Evolutionary conservation across 1,140 invertebrate genomes (phyloP), one percentile per base, ranked within the genome.

Genomic region (Heterodera schachtii): DNA sequence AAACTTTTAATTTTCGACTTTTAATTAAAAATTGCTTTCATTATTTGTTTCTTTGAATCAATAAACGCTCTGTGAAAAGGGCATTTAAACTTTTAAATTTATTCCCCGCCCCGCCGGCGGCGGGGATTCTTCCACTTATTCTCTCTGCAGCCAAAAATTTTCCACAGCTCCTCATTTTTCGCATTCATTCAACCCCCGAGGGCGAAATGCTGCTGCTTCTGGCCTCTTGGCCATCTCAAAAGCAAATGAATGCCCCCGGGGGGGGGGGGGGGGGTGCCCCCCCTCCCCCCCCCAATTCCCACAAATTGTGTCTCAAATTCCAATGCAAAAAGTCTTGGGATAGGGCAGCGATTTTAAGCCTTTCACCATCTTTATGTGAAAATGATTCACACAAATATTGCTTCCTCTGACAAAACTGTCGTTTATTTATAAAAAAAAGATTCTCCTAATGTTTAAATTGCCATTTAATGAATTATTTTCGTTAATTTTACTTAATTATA

Each of bases 81-180:
- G 11, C 49, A 64, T 64, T 64, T 13, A 64, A 64, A 64, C 57
- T 64, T 64, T 64, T 8, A 52, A 19, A 64, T 64, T 64, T 64
- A 16, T 71, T 71, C 49, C 49, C 49, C 11, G 6, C 49, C 49
- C 49, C 49, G 6, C 19, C 69, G 69, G 41, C 69, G 69, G 41
- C 41, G n/a, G 67, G 43, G 31, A 43, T 46, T 21, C 21, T 46
- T 41, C 69, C 31, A 71, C 44, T 71, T 71, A 46, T 71, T 46
- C 69, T 19, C 44, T 7, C 67, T 16, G 67, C 67, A 5, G 43
- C 6, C 11, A 4, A 9, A 71, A 71, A 71, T 71, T 71, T 46
- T 21, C 57, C 57, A 64, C 69, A 71, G 69, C 69, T 71, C 69
- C 21, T 71, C 69, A 71, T 71, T 71, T 71, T 71, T 71, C 69